Conservation (phyloP, 2,113 vertebrate species). For the Chloroceryle aenea region DNA sequence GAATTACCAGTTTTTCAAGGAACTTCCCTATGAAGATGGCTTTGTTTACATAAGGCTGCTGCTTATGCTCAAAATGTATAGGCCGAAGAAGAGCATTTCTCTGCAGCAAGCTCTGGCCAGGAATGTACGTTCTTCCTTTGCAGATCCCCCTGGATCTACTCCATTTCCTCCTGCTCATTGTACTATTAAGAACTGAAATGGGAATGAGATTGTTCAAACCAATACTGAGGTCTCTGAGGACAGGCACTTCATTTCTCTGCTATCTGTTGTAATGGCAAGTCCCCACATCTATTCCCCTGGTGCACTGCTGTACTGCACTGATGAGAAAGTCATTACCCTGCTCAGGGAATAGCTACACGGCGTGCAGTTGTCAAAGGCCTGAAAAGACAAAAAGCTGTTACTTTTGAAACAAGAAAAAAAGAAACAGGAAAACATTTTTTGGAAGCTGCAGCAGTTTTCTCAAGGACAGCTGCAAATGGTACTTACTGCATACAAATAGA, state of each 20-base stretch:
- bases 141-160: slow-evolving; percentile 14
- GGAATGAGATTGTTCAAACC: not conserved
- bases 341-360: not conserved
- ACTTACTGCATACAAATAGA: slow-evolving; percentile 1
- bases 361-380: not conserved
- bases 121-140: not conserved
- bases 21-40: not conserved
- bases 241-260: not conserved
- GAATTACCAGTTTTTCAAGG: not conserved
- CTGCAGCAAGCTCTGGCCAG: not conserved
- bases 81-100: not conserved
- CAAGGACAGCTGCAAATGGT: slow-evolving; percentile 44
- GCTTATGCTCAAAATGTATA: not conserved
- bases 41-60: not conserved
- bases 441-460: slow-evolving; percentile 6
- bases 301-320: not conserved
- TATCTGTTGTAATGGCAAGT: not conserved
- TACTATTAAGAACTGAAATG: slow-evolving; percentile 35
- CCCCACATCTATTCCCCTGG: not conserved
- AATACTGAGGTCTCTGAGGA: not conserved
- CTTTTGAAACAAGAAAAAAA: not conserved
- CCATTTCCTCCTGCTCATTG: not conserved
- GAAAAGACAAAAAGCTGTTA: slow-evolving; percentile 9
- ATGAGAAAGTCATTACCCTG: slow-evolving; percentile 18
- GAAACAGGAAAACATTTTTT: not conserved